Evolutionary conservation across 2,113 vertebrate species (phyloP), one percentile per base, ranked within the genome.

Genomic region (Ranitomeya imitator): DNA sequence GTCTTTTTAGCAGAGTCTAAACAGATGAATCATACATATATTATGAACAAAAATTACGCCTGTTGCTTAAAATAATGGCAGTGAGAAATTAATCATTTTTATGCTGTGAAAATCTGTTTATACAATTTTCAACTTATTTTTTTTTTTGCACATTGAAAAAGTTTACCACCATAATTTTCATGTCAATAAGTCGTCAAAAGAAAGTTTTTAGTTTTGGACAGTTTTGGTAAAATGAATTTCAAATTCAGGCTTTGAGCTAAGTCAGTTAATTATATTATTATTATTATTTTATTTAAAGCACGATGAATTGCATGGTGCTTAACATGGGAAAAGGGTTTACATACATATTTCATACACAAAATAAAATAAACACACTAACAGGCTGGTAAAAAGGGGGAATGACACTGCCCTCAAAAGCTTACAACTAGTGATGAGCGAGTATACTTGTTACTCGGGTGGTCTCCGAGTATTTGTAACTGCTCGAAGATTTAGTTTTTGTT

Each of bases 1-100:
- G 69, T 55, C 57, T 74, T 88, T 88, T 88, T 88, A 83, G 82
- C 82, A 88, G 12, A 78, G 61, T 69, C 82, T 79, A 79, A 85
- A 61, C 57, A 84, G 54, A 65, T 83, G 86, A 84, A 83, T 88
- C 71, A 88, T 55, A 84, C 59, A 76, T 21, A 19, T 88, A 37
- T 65, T 60, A 57, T 83, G 12, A 88, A 63, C 57, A 76, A n/a
- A 37, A 88, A 74, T 82, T 82, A 82, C 12, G 19, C 60, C 55
- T 88, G 67, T 31, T 74, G 65, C 10, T 19, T 82, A 65, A 65
- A 85, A 67, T 51, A 21, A 60, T 71, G 51, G 0, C 12, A 84
- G 63, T 54, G 15, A 71, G 21, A 71, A 71, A 18, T 23, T 52
- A 63, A 6, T 37, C 1, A 18, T 13, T 77, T 60, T 31, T 45